phyloP scores from a whole-genome alignment of 2,888 invertebrate species.

The Stenurella melanura region DNA sequence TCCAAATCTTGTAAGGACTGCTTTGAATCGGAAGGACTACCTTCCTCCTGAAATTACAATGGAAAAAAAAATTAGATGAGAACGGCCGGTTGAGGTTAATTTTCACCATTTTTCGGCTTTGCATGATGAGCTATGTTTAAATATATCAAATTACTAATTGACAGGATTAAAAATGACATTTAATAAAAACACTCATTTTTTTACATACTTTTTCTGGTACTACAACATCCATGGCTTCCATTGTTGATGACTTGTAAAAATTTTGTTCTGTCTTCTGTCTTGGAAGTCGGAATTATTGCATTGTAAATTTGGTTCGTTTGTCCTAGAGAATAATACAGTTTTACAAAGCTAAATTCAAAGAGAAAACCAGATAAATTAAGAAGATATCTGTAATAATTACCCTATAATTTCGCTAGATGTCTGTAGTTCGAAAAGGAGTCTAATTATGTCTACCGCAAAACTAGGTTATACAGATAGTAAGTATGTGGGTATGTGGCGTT shows the following conservation, averaged over 20 bases:
- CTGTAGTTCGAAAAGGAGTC: no score
- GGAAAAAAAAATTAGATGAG: conserved; percentile 9
- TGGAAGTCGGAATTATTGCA: no score
- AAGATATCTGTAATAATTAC: no score
- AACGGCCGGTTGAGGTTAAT: neutral
- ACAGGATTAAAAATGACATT: conserved; percentile 35
- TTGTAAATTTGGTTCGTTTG: no score
- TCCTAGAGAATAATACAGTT: no score
- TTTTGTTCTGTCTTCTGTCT: conserved; percentile 7
- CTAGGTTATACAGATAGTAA: no score
- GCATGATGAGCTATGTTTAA: neutral
- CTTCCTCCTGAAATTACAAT: conserved; percentile 78
- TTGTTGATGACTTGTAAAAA: conserved; percentile 70
- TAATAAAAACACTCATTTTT: conserved; percentile 37
- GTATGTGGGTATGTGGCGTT: no score
- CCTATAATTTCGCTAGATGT: no score
- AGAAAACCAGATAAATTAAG: no score
- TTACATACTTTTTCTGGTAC: conserved; percentile 85
- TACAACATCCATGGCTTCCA: conserved; percentile 90
- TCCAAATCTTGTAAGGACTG: conserved; percentile 88
- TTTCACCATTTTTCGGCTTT: conserved; percentile 34
- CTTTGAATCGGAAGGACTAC: conserved; percentile 79
- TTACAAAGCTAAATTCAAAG: no score
- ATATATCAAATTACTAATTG: conserved; percentile 16
- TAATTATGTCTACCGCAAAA: no score